Conservation (phyloP, 2,113 vertebrate species). For the Leptobrachium ailaonicum region DNA sequence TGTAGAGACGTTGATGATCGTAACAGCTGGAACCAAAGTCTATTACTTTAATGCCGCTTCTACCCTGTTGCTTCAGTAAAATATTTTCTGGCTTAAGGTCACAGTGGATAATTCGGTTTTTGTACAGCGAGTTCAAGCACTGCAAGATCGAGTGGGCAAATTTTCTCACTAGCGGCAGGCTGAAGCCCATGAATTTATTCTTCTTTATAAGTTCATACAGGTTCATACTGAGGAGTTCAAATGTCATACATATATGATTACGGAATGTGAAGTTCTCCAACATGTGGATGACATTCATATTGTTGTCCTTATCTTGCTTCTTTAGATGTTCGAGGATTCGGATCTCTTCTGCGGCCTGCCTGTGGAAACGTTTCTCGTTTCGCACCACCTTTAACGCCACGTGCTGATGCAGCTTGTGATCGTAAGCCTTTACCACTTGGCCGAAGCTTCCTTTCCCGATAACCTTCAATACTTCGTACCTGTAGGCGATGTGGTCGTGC, state of each 20-base stretch:
- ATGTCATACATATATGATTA: constrained; percentile 98
- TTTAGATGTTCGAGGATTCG: constrained; percentile 93
- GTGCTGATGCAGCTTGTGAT: constrained; percentile 91
- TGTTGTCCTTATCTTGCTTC: constrained; percentile 95
- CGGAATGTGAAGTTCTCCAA: constrained; percentile 98
- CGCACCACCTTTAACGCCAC: constrained; percentile 98
- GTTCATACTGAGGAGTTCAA: constrained; percentile 98
- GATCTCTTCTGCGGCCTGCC: constrained; percentile 97
- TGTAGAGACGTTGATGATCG: constrained; percentile 97
- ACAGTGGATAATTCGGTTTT: constrained; percentile 98
- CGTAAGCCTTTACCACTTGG: constrained; percentile 96
- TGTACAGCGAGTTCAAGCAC: constrained; percentile 96
- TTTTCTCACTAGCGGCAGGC: constrained; percentile 94
- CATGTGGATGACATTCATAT: constrained; percentile 99
- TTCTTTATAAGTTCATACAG: constrained; percentile 98
- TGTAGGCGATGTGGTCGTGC: constrained; percentile 92
- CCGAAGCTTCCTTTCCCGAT: constrained; percentile 98
- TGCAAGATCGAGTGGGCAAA: constrained; percentile 97
- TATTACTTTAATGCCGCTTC: constrained; percentile 98
- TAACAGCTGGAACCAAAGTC: constrained; percentile 98
- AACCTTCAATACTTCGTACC: constrained; percentile 96
- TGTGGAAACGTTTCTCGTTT: constrained; percentile 97
- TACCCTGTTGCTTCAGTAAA: constrained; percentile 94
- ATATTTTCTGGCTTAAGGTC: constrained; percentile 99
- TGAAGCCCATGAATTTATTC: constrained; percentile 98